phyloP scores from a whole-genome alignment of 2,888 invertebrate genomes.

The Orgyia antiqua region DNA sequence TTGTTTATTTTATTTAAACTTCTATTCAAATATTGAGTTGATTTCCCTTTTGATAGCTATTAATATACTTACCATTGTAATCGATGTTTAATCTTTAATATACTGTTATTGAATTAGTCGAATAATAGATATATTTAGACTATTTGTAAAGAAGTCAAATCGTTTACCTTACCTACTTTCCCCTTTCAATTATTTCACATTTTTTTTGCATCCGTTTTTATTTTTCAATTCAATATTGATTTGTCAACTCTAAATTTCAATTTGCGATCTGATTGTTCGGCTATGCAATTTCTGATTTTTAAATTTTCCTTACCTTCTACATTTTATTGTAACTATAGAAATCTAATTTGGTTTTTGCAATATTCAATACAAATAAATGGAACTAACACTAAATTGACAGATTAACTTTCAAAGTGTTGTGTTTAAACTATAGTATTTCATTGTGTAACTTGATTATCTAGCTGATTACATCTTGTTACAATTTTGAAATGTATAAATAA shows the following conservation, averaged over 20 bases:
- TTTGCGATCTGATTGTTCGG: conserved; percentile 25
- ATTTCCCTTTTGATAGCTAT: too few species aligned
- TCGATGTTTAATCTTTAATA: conserved; percentile 21
- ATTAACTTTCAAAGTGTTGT: conserved; percentile 8
- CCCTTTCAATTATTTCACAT: conserved; percentile 16
- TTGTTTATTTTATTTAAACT: conserved; percentile 5
- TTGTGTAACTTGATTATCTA: conserved; percentile 5
- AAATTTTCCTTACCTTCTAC: conserved; percentile 10
- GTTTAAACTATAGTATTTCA: conserved; percentile 9
- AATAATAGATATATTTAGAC: conserved; percentile 16
- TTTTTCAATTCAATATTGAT: conserved; percentile 32
- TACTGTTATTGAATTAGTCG: conserved; percentile 23
- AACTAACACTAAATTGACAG: conserved; percentile 7
- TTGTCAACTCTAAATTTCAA: conserved; percentile 34
- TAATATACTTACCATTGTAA: too few species aligned
- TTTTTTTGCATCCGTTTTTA: conserved; percentile 21
- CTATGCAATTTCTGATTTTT: conserved; percentile 26
- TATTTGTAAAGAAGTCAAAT: conserved; percentile 28
- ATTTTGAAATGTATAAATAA: conserved; percentile 11
- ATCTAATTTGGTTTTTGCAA: conserved; percentile 8
- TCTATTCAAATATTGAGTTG: conserved; percentile 16
- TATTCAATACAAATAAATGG: conserved; percentile 11
- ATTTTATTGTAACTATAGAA: conserved; percentile 3
- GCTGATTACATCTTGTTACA: conserved; percentile 5
- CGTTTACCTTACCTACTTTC: conserved; percentile 33